Conservation (phyloP, 2,888 invertebrate genomes). For the Epistrophe grossulariae region DNA sequence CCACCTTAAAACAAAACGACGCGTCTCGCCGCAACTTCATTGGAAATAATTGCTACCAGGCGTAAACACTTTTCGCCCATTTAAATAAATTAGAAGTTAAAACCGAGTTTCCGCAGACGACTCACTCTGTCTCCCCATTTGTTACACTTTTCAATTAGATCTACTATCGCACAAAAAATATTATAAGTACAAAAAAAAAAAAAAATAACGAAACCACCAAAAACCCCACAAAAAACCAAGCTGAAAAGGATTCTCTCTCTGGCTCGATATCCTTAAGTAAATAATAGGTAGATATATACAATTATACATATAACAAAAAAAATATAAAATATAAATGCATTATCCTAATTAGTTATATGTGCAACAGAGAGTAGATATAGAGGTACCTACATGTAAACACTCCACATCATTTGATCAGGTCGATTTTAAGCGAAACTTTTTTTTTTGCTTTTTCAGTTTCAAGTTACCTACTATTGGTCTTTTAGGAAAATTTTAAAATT, state of each 20-base stretch:
- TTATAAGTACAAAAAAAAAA: slow-evolving; percentile 3
- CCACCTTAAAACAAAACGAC: slow-evolving; percentile 31
- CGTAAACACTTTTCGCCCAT: slow-evolving; percentile 75
- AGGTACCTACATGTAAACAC: not conserved
- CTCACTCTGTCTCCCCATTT: not conserved
- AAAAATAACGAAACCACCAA: not conserved
- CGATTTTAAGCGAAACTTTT: not conserved
- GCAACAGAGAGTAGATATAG: slow-evolving; percentile 59
- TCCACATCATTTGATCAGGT: not conserved
- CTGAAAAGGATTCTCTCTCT: not conserved
- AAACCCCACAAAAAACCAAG: not conserved
- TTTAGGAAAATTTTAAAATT: no score
- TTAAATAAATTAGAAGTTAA: slow-evolving; percentile 76
- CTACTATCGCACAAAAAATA: slow-evolving; percentile 21
- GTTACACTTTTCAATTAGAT: slow-evolving; percentile 73
- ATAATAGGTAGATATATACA: not conserved
- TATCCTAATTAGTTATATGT: slow-evolving; percentile 74
- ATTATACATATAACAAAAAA: not conserved
- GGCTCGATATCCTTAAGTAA: slow-evolving; percentile 29
- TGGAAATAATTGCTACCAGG: slow-evolving; percentile 75
- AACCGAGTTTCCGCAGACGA: slow-evolving; percentile 53
- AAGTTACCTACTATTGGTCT: no score
- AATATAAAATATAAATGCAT: slow-evolving; percentile 60
- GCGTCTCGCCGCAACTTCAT: slow-evolving; percentile 67
- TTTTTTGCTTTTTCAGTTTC: no score